phyloP scores from a whole-genome alignment of 2,888 invertebrate species.

The Drosophila mayaguana region DNA sequence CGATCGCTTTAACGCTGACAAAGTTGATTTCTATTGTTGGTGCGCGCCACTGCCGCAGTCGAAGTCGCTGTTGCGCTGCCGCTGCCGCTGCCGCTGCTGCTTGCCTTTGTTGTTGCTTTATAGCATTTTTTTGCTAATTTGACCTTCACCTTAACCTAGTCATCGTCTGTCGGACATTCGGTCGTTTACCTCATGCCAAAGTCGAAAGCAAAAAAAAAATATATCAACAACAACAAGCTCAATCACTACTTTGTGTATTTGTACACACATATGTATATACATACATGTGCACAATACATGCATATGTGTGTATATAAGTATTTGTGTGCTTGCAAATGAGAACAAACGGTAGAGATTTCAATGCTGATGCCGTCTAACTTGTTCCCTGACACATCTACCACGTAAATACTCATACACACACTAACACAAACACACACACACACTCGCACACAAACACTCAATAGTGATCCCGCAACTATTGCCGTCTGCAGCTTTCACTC shows the following conservation, averaged over 20 bases:
- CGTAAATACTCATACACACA: not conserved
- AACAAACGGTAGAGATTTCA: conserved; percentile 7
- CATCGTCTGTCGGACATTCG: conserved; percentile 85
- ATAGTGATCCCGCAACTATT: conserved; percentile 4
- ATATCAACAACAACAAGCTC: conserved; percentile 20
- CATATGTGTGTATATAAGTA: not conserved
- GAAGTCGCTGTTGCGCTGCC: too few relatives aligned
- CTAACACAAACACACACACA: not conserved
- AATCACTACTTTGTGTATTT: conserved; percentile 36
- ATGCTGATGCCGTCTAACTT: not conserved
- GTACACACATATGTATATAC: too few relatives aligned
- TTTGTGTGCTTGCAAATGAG: not conserved
- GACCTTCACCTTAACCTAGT: conserved; percentile 86
- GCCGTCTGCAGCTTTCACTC: conserved; percentile 44
- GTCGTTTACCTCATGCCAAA: conserved; percentile 84
- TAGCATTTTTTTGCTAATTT: conserved; percentile 72
- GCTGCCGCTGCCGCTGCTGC: not conserved
- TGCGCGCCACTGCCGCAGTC: conserved; percentile 14
- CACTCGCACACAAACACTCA: not conserved
- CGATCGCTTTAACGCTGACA: conserved; percentile 63
- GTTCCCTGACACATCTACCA: not conserved
- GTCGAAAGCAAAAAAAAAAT: conserved; percentile 44
- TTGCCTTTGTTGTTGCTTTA: conserved; percentile 38
- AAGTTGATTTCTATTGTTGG: conserved; percentile 78
- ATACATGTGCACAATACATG: conserved; percentile 13